These are phyloP conservation scores for Boloria euphrosyne DNA, from an alignment of 2,888 invertebrate species.

Conservation along the genomic window DNA sequence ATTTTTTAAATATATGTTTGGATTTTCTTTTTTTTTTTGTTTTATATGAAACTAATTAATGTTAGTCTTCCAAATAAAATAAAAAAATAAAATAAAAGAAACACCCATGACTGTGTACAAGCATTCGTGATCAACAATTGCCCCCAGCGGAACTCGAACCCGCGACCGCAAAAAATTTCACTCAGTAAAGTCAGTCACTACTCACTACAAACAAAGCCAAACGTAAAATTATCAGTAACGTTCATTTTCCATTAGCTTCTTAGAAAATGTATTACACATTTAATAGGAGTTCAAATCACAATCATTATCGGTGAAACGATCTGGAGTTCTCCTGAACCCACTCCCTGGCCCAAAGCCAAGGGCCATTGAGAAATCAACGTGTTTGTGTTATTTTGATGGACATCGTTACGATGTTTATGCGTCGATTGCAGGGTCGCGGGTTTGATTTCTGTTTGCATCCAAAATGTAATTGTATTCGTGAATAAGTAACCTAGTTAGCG, in stretches of 20 bases:
- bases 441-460: no score
- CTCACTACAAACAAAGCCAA: not conserved
- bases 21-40: no score
- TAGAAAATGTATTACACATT: not conserved
- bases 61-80: no score
- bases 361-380: constrained; percentile 4
- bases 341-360: constrained; percentile 1
- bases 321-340: not conserved
- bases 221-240: not conserved
- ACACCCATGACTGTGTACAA: no score
- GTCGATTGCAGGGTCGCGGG: not conserved
- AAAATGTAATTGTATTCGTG: no score
- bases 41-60: no score
- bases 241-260: not conserved
- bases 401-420: not conserved
- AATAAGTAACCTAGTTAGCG: no score
- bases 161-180: not conserved
- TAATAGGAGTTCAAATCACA: not conserved
- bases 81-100: no score
- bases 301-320: constrained; percentile 3
- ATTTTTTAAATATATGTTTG: no score
- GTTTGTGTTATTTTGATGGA: constrained; percentile 2
- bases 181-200: no score
- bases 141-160: no score
- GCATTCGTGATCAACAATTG: no score